phyloP scores from a whole-genome alignment of 2,797 vertebrate genomes.

The Acanthornis magna region DNA sequence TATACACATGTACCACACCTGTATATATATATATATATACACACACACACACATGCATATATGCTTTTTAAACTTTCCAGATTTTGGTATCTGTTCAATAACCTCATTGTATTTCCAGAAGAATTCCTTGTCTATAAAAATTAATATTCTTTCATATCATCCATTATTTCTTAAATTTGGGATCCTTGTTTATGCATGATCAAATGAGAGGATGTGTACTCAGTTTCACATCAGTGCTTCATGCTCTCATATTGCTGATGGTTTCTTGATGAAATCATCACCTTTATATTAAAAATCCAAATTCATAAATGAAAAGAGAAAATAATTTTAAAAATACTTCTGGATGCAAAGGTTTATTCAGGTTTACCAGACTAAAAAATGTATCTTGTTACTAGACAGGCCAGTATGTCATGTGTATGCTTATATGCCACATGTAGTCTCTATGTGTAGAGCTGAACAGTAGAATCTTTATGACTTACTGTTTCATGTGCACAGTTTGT shows the following conservation, averaged over 20 bases:
- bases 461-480: conserved; percentile 59
- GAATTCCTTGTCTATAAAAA: conserved; percentile 62
- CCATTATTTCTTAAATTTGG: conserved; percentile 44
- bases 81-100: conserved; percentile 51
- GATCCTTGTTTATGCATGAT: conserved; percentile 37
- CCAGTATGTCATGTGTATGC: conserved; percentile 60
- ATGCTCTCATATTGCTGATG: neutral
- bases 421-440: conserved; percentile 60
- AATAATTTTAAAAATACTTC: conserved; percentile 61
- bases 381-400: conserved; percentile 53
- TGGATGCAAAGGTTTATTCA: conserved; percentile 71
- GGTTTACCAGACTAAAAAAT: conserved; percentile 63
- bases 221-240: conserved; percentile 43
- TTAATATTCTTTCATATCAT: conserved; percentile 36
- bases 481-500: conserved; percentile 63
- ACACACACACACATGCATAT: neutral
- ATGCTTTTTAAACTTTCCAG: conserved; percentile 15
- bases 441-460: conserved; percentile 66
- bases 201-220: conserved; percentile 13
- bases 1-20: neutral
- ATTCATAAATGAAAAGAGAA: neutral
- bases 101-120: conserved; percentile 67
- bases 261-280: conserved; percentile 27
- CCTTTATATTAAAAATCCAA: conserved; percentile 18
- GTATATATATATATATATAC: neutral